A percentile compares a stretch with the other conserved stretches of the same genome.
phyloP scores from a whole-genome alignment of 1,140 invertebrate genomes.

The Campoletis sonorensis region DNA sequence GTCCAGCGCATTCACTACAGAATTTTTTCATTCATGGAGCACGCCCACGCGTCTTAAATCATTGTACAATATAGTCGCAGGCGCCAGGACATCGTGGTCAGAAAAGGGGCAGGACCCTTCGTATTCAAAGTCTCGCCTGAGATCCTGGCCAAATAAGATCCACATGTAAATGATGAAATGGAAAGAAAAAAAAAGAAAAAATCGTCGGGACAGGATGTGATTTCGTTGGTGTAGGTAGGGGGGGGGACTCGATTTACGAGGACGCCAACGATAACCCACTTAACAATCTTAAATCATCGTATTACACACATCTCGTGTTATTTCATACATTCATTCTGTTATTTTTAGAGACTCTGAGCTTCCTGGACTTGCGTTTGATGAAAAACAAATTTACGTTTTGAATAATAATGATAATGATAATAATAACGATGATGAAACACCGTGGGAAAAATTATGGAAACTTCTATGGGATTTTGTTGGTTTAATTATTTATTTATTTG shows the following conservation, averaged over 20 bases:
- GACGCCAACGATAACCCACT: neutral
- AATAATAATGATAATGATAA: too few species aligned
- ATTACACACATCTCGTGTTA: conserved; percentile 1
- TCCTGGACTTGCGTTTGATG: too few species aligned
- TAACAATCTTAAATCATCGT: conserved; percentile 15
- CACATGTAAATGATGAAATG: conserved; percentile 57
- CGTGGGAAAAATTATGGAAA: too few species aligned
- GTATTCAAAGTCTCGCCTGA: conserved; percentile 53
- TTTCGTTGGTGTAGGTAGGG: conserved; percentile 15
- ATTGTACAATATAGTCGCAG: conserved; percentile 55
- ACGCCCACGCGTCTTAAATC: conserved; percentile 62
- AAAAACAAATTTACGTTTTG: too few species aligned
- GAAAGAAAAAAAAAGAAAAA: too few species aligned
- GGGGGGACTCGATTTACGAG: conserved; percentile 57
- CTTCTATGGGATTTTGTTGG: too few species aligned
- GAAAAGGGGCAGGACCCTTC: conserved; percentile 14
- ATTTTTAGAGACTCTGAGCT: neutral
- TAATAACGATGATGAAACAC: too few species aligned
- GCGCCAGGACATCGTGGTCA: conserved; percentile 64
- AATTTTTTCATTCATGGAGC: conserved; percentile 10
- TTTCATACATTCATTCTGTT: neutral
- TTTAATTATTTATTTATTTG: too few species aligned
- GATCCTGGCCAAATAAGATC: conserved; percentile 70
- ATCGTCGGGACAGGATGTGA: too few species aligned
- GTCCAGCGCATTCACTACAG: neutral